Percentiles rank a stretch among this genome's conserved stretches.
phyloP scores from a whole-genome alignment of 2,113 vertebrate genomes.

The Cisticola juncidis region DNA sequence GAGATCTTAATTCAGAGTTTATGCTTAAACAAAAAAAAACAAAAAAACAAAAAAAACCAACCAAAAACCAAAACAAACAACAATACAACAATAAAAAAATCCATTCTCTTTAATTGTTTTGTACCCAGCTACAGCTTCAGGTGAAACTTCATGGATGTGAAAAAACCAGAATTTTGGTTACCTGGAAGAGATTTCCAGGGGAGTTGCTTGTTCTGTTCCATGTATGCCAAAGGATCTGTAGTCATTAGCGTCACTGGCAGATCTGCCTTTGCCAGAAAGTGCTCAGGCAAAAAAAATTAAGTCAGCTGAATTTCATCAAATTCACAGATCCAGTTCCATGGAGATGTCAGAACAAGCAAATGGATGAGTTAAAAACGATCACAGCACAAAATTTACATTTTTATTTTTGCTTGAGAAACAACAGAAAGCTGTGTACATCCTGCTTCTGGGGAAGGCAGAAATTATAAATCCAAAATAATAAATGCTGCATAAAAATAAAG shows the following conservation, averaged over 20 bases:
- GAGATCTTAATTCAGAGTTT: not conserved
- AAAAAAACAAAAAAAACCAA: too few relatives aligned
- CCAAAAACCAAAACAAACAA: too few relatives aligned
- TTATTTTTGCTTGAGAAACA: not conserved
- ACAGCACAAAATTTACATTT: not conserved
- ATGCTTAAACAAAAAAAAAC: not conserved
- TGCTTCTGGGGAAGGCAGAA: not conserved
- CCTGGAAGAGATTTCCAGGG: not conserved
- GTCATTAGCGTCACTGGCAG: not conserved
- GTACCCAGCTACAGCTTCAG: not conserved
- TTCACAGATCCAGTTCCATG: slow-evolving; percentile 23
- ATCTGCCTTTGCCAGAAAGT: slow-evolving; percentile 2
- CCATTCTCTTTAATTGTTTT: not conserved
- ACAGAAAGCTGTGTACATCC: not conserved
- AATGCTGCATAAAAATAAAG: not conserved
- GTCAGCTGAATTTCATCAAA: slow-evolving; percentile 41
- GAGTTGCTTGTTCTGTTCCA: not conserved
- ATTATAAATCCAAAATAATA: not conserved
- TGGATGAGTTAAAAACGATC: slow-evolving; percentile 23
- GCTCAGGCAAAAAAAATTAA: not conserved
- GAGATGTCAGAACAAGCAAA: slow-evolving; percentile 45
- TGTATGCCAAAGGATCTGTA: not conserved
- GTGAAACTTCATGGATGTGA: not conserved
- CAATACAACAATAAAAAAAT: not conserved
- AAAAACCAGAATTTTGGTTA: not conserved